These are phyloP conservation scores for Melanaphis sacchari DNA, from an alignment of 1,140 invertebrate species.

Conservation along the genomic window DNA sequence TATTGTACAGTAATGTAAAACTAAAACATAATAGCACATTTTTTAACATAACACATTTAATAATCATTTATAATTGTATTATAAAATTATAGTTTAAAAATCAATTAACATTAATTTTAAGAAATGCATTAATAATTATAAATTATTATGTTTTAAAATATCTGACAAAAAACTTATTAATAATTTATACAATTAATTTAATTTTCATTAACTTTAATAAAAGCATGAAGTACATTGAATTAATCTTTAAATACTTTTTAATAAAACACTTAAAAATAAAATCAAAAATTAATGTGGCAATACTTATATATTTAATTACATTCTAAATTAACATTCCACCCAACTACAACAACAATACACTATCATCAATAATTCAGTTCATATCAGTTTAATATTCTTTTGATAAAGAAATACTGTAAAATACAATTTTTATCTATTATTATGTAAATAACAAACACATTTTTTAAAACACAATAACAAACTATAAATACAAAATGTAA, in stretches of 20 bases:
- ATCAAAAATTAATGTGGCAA: background rate
- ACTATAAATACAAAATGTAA: too few relatives aligned
- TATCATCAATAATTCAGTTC: background rate
- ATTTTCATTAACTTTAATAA: background rate
- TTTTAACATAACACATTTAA: background rate
- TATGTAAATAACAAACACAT: background rate
- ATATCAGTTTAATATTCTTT: background rate
- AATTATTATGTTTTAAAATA: background rate
- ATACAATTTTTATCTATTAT: background rate
- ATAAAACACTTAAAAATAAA: background rate
- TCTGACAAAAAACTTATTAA: background rate
- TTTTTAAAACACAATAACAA: background rate
- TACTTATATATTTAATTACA: background rate
- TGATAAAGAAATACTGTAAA: background rate
- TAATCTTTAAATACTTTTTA: too few relatives aligned
- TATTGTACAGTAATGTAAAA: background rate
- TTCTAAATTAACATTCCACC: background rate
- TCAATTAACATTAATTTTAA: background rate
- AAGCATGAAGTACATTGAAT: too few relatives aligned
- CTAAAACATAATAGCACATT: background rate
- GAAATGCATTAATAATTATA: background rate
- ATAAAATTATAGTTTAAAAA: background rate
- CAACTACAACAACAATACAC: background rate
- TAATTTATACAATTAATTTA: too few relatives aligned
- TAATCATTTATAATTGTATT: background rate